Base-by-base conservation (phyloP, 2,888 invertebrate genomes). In the Xestia rhomboidea region DNA sequence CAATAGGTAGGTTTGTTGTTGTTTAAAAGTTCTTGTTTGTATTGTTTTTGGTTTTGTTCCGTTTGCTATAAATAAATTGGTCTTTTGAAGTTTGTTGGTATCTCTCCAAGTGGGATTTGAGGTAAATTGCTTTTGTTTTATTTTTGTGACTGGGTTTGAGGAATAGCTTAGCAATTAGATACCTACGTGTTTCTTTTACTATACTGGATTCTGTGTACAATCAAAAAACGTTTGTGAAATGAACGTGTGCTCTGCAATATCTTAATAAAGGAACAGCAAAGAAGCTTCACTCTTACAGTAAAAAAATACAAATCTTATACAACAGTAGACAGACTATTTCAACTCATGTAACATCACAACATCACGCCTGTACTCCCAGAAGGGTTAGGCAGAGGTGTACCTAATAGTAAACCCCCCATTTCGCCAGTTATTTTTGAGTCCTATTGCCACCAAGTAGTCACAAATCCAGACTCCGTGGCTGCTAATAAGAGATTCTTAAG, bases 11-110 rank as follows among this genome's bases (percentile, higher is more conserved):
- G 76, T 62, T 62, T 21, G 76, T 71, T 81, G 77, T 82, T 82
- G 81, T 81, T 87, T 15, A 72, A 68, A 88, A 84, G 41, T 78
- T 86, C 74, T 79, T 77, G 80, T 81, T 79, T 85, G 57, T 44
- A 73, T 34, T 71, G 51, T 51, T 63, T 83, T 70, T 75, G 71
- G 49, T 60, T 81, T 46, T 34, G 62, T n/a, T 60, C 21, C n/a
- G 41, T 81, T 62, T 81, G 75, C 70, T 68, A 68, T n/a, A 68
- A 64, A 64, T 82, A 68, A 83, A 44, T 81, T 80, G 41, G 38
- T 46, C 38, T 81, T 82, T 60, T 64, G 68, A 84, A 68, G 63
- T 76, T 68, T 21, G 27, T 38, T 54, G 57, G 15, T 34, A 27
- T 41, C 30, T 21, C 41, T 51, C 34, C 24, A 38, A 57, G 67